Base-by-base conservation (phyloP, 2,113 vertebrate genomes). In the Emberiza fucata region DNA sequence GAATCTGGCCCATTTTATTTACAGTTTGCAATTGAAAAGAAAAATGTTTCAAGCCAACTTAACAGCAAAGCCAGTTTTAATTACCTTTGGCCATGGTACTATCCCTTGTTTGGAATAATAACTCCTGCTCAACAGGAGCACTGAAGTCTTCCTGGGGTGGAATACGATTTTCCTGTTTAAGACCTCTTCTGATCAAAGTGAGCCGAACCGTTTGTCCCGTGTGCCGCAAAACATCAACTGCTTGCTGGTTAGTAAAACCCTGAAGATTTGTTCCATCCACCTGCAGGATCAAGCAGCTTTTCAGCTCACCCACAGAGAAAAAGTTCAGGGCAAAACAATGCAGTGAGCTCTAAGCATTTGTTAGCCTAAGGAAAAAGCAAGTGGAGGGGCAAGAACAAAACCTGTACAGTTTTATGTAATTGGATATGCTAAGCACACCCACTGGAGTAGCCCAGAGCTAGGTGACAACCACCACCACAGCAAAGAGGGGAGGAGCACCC, bases 231-330 rank as follows among this genome's bases (percentile, higher is more conserved):
- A 99, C 98, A 2, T 99, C 99, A 90, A 99, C 99, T 21, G 99
- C 99, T 97, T 99, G 99, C 73, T 99, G 99, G 95, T 99, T 99
- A 93, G 98, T 99, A 98, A 98, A 99, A 73, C 98, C 99, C 93
- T 99, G 99, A 97, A 99, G 99, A 97, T 99, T 98, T 85, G 98
- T 98, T 33, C 99, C 98, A 57, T 99, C 99, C 47, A 99, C 99
- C 99, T 99, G 95, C 75, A 97, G 81, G 73, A 95, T 96, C 84
- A 95, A 51, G 90, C 61, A 81, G 68, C 5, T 71, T 44, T 77
- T 96, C 78, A 94, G 83, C 53, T 53, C 81, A 25, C 27, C 11
- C 51, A 50, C 23, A 12, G 27, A 72, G 47, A 64, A 40, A 44
- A 81, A 57, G 11, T 29, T 40, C 44, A 87, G 33, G 11, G 11